Evolutionary conservation across 2,888 invertebrate species (phyloP).

Genomic region (Panopea generosa): DNA sequence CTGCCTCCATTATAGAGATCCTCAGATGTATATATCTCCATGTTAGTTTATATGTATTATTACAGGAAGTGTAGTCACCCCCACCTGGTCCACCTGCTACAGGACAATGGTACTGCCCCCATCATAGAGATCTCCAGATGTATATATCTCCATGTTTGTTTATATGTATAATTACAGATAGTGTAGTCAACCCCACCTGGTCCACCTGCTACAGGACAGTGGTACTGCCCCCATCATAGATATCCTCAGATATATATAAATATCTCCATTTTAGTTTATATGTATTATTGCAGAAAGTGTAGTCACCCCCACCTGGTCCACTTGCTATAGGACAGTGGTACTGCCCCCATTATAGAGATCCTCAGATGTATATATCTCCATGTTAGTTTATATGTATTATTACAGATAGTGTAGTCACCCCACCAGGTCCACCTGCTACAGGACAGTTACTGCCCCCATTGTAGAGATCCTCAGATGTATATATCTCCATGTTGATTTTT

Average conservation of each 20-base stretch:
- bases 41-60: too few species aligned
- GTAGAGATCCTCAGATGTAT: slow-evolving; percentile 77
- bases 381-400: too few species aligned
- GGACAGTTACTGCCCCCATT: slow-evolving; percentile 77
- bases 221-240: slow-evolving; percentile 80
- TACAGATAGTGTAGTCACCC: slow-evolving; percentile 80
- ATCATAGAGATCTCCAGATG: slow-evolving; percentile 76
- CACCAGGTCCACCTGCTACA: slow-evolving; percentile 80
- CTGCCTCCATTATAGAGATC: slow-evolving; percentile 78
- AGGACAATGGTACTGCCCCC: slow-evolving; percentile 80
- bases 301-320: slow-evolving; percentile 80
- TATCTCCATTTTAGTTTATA: too few species aligned
- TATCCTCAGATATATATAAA: slow-evolving; percentile 73
- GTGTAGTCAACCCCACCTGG: slow-evolving; percentile 74
- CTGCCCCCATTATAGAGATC: slow-evolving; percentile 78
- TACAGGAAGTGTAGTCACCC: slow-evolving; percentile 80
- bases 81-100: slow-evolving; percentile 79
- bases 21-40: slow-evolving; percentile 51
- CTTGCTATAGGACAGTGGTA: slow-evolving; percentile 81
- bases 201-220: slow-evolving; percentile 81
- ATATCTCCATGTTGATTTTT: too few species aligned
- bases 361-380: too few species aligned
- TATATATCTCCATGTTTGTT: too few species aligned
- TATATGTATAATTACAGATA: slow-evolving; percentile 67
- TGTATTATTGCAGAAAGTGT: slow-evolving; percentile 79